Base-by-base conservation (phyloP, 2,113 vertebrate species). In the Pristiophorus japonicus region DNA sequence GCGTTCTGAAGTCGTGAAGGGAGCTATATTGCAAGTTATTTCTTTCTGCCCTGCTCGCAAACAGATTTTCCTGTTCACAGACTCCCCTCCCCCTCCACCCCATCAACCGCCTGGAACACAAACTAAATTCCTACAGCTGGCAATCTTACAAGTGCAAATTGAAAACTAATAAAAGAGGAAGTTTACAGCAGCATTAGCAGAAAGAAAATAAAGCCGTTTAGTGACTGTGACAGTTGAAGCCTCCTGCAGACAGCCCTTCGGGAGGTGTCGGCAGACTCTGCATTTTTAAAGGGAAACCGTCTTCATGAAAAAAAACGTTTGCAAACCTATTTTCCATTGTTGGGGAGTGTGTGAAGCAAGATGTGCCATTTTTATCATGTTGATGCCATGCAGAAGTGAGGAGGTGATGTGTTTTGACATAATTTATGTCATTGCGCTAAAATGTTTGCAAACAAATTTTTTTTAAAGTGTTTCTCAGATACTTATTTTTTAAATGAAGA, bases 221-320 rank as follows among this genome's bases (percentile, higher is more conserved):
- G n/a, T 38, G 59, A n/a, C 85, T 22, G 51, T 90, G 59, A 92
- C 88, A 92, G 88, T 92, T 92, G 88, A 92, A 22, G 34, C 59
- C 59, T 45, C 78, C 27, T 73, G 70, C 70, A 73, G 70, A 88
- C 12, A 55, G 85, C 51, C 85, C 55, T 63, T 92, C 42, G 7
- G n/a, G 55, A 8, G 59, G 30, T 16, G 30, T 27, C 70, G 42
- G n/a, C 75, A 81, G 75, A 12, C n/a, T 81, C n/a, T 63, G 6
- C 59, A 90, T 6, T 51, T 62, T 90, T 38, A 65, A 63, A 92
- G 59, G 59, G 88, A 63, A 38, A 63, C 34, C 18, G 62, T 22
- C n/a, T 65, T 92, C 59, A 65, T 92, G 45, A 16, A 18, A 38
- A 62, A 92, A 38, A 38, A 2, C 14, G 34, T 20, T 92, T 92